Evolutionary conservation across 2,797 vertebrate genomes (phyloP), one percentile per base, ranked within the genome.

Genomic region (Gymnoscopelus microlampas): DNA sequence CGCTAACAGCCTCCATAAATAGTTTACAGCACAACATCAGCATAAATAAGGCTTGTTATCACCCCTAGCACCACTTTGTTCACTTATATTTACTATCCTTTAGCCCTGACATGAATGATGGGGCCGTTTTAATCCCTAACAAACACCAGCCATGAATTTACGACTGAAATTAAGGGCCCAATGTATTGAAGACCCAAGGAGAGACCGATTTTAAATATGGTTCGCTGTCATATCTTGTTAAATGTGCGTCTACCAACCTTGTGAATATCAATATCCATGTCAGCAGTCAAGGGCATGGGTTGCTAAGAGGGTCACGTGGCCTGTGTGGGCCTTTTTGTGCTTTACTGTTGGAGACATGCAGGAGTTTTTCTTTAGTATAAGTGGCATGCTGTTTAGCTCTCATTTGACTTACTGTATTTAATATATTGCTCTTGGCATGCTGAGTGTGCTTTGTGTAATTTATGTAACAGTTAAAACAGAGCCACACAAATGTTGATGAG

Each of bases 21-120:
- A 66, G 71, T 91, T 91, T 89, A 89, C 74, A 78, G 88, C 79
- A 81, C 78, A 81, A 85, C 84, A 90, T 88, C 81, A 81, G 80
- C 77, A 89, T 90, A 89, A 91, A 91, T 89, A 87, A 86, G 78
- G 70, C 80, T 71, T 73, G 79, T 85, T 90, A 90, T 91, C 81
- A 80, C 76, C 62, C 19, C 7, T 5, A 73, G 73, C 57, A 57
- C n/a, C 55, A 58, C 66, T 63, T 70, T 73, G 66, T 71, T 83
- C 62, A 62, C 65, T 85, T 70, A 76, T 82, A 84, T 87, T 89
- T 83, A 86, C 76, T 65, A 73, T 78, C 77, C 71, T 44, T 63
- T 66, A 66, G 66, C 76, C 78, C 66, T 77, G 72, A 89, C 61
- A 71, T 80, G 76, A 91, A 83, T 88, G 83, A 89, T 60, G 66